phyloP scores from a whole-genome alignment of 1,140 invertebrate species.

The Bombus waltoni region DNA sequence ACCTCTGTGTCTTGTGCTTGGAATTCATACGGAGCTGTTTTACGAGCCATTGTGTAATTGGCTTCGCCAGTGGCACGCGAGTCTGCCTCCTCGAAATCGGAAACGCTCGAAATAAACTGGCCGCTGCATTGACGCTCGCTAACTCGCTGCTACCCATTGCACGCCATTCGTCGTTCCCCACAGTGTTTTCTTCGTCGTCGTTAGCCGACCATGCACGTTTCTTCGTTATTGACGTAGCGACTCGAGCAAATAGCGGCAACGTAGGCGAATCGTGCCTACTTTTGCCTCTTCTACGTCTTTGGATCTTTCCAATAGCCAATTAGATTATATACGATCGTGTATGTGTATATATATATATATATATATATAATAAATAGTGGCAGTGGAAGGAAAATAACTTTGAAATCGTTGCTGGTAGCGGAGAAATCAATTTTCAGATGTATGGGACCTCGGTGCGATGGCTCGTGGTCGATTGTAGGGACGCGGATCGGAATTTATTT shows the following conservation, averaged over 20 bases:
- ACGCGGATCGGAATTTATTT: constrained; percentile 36
- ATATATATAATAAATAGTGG: too few species aligned
- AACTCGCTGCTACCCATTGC: constrained; percentile 6
- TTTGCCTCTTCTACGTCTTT: neutral
- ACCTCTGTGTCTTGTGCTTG: too few species aligned
- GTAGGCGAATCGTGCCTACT: neutral
- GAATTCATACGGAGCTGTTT: neutral
- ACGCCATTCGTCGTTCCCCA: constrained; percentile 13
- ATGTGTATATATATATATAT: too few species aligned
- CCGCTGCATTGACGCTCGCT: constrained; percentile 37
- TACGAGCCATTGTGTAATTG: constrained; percentile 56
- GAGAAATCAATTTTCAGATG: neutral
- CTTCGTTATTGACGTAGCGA: neutral
- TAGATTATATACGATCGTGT: too few species aligned
- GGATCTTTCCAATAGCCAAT: neutral
- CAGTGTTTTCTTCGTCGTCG: neutral
- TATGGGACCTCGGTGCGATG: neutral
- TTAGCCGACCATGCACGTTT: neutral
- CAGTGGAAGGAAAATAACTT: too few species aligned
- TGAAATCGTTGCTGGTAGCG: too few species aligned
- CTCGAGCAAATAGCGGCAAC: neutral
- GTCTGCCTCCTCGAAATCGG: constrained; percentile 56
- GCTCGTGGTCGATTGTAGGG: neutral
- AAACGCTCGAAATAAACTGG: constrained; percentile 66
- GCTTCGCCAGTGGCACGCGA: constrained; percentile 46